Base-by-base conservation (phyloP, 2,888 invertebrate genomes). In the Pristionchus japonicus region DNA sequence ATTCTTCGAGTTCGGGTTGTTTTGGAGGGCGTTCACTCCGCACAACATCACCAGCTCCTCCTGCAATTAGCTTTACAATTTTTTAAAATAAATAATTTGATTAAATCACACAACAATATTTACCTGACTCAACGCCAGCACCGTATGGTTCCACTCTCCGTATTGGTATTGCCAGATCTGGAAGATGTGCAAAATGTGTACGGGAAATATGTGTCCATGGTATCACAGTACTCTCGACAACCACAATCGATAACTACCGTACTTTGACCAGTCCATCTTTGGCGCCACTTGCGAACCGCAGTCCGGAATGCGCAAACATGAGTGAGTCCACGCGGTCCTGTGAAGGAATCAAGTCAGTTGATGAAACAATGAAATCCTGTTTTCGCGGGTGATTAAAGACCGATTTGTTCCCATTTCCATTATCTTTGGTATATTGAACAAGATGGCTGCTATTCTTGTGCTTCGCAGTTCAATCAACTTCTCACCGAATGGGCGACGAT, bases 251-350 rank as follows among this genome's bases (percentile, higher is more conserved):
- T 49, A 37, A 49, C 11, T 20, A 20, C 34, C 47, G 17, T 34
- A 87, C 87, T 57, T 57, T 87, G 0, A 98, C 98, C 1, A 97
- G 97, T 31, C 99, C 99, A 95, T 99, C 99, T 94, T 97, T 97
- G 93, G 97, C 97, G 17, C 98, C 99, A 31, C 97, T 98, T 89
- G 98, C 96, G 95, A 99, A 98, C 90, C 97, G 96, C 87, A 98
- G 96, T 0, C 97, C 97, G 70, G 96, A 96, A 95, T 98, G 97
- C 67, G 98, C 97, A 97, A 99, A 99, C 93, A 97, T 97, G 87
- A 99, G 97, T 88, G 97, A 97, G 95, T 99, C 98, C 6, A 99
- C 98, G 0, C 97, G 96, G 95, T 98, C 98, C 89, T 67, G 37
- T 4, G 43, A 70, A 70, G 70, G 37, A 37, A n/a, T 52, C 17